Percentiles rank a stretch among this genome's conserved stretches.
phyloP scores from a whole-genome alignment of 2,113 vertebrate genomes.

The Mellivora capensis region DNA sequence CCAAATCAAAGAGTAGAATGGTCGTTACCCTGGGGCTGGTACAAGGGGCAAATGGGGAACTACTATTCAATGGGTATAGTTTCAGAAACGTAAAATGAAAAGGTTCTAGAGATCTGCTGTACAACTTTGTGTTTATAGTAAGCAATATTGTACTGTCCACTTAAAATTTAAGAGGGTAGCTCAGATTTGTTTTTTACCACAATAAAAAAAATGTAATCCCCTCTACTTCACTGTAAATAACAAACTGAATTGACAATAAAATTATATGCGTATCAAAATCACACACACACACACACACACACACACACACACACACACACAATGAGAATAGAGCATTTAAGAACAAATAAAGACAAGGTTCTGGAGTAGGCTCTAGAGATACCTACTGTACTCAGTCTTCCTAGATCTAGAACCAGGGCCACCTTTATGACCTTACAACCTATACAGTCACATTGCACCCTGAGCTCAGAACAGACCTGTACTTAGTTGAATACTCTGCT shows the following conservation, averaged over 20 bases:
- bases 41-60: not conserved
- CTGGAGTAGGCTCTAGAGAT: not conserved
- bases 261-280: constrained; percentile 43
- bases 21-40: not conserved
- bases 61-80: not conserved
- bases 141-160: not conserved
- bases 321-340: not conserved
- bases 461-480: not conserved
- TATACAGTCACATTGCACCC: not conserved
- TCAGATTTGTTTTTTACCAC: not conserved
- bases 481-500: not conserved
- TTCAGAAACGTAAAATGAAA: not conserved
- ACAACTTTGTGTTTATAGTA: not conserved
- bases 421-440: not conserved
- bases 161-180: not conserved
- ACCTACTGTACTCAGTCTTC: too few species aligned
- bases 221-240: constrained; percentile 38
- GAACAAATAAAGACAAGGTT: not conserved
- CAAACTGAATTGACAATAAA: constrained; percentile 39
- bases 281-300: not conserved
- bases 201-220: constrained; percentile 52
- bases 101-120: not conserved
- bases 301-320: not conserved
- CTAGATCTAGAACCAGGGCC: not conserved
- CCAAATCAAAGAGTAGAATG: not conserved